phyloP scores from a whole-genome alignment of 2,797 vertebrate genomes.

The Channa striata region DNA sequence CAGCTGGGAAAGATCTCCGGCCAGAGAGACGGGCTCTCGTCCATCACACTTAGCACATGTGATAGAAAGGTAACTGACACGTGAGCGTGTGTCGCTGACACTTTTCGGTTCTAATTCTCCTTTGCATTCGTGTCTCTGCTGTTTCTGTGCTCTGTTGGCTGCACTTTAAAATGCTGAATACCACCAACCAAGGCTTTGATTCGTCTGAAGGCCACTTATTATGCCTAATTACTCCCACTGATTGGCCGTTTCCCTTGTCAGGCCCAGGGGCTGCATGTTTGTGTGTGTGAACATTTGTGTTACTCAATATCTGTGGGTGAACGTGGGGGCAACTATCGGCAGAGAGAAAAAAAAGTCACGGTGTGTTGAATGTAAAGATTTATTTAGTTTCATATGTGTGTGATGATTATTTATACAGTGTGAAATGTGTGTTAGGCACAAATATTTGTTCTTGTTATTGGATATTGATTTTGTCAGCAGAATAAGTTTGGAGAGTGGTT shows the following conservation, averaged over 20 bases:
- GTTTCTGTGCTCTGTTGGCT: constrained; percentile 1
- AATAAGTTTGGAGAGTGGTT: constrained; percentile 2
- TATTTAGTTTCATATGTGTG: background rate
- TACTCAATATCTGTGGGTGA: background rate
- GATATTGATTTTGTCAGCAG: constrained; percentile 27
- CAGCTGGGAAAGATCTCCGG: constrained; percentile 24
- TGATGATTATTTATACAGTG: background rate
- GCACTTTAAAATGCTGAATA: constrained; percentile 41
- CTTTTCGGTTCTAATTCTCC: background rate
- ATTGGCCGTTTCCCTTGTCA: constrained; percentile 39
- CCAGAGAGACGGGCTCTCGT: constrained; percentile 3
- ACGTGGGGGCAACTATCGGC: background rate
- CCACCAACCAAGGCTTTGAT: constrained; percentile 32
- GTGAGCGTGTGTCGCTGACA: background rate
- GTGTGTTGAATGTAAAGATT: background rate
- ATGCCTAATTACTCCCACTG: constrained; percentile 49
- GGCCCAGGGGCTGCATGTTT: constrained; percentile 1
- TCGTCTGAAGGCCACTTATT: constrained; percentile 39
- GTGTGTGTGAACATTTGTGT: constrained; percentile 1
- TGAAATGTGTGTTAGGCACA: background rate
- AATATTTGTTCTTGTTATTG: background rate
- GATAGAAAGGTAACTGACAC: constrained; percentile 20
- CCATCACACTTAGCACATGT: constrained; percentile 1
- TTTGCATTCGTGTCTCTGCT: background rate
- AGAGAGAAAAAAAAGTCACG: background rate